A percentile compares a stretch with the other conserved stretches of the same genome.
Conservation (phyloP, 2,888 invertebrate genomes). For the Heliconius sara region DNA sequence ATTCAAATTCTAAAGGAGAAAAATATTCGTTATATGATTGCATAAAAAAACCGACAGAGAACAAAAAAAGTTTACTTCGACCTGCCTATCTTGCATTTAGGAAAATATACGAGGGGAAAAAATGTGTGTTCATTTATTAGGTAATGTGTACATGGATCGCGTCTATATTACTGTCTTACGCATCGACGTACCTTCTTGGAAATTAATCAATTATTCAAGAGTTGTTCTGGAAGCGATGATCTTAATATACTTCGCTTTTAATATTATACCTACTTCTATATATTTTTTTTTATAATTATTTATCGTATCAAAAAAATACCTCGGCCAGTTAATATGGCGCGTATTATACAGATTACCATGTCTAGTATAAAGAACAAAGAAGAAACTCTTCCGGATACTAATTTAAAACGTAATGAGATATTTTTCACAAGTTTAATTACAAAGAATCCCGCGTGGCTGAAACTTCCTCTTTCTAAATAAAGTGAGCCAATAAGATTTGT, state of each 20-base stretch:
- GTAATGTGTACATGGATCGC: not conserved
- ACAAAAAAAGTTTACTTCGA: not conserved
- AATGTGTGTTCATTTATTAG: not conserved
- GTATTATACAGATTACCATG: conserved; percentile 13
- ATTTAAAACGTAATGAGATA: conserved; percentile 49
- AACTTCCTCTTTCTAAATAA: conserved; percentile 53
- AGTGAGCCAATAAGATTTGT: conserved; percentile 43
- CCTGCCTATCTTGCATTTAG: not conserved
- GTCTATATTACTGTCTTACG: not conserved
- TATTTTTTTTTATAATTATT: not conserved
- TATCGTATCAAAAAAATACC: not conserved
- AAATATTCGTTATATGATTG: too few relatives aligned
- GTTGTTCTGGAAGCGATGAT: not conserved
- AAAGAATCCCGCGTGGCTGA: conserved; percentile 49
- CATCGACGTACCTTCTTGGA: not conserved
- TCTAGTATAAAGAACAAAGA: conserved; percentile 51
- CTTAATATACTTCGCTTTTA: not conserved
- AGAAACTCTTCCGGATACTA: conserved; percentile 50
- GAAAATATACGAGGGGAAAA: not conserved
- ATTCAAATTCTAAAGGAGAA: not conserved
- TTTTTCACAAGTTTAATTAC: conserved; percentile 54
- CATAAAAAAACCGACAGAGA: too few relatives aligned
- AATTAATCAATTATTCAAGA: not conserved
- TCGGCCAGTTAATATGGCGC: not conserved
- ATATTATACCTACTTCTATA: not conserved